phyloP scores from a whole-genome alignment of 2,888 invertebrate species.

The Tiliacea citrago region DNA sequence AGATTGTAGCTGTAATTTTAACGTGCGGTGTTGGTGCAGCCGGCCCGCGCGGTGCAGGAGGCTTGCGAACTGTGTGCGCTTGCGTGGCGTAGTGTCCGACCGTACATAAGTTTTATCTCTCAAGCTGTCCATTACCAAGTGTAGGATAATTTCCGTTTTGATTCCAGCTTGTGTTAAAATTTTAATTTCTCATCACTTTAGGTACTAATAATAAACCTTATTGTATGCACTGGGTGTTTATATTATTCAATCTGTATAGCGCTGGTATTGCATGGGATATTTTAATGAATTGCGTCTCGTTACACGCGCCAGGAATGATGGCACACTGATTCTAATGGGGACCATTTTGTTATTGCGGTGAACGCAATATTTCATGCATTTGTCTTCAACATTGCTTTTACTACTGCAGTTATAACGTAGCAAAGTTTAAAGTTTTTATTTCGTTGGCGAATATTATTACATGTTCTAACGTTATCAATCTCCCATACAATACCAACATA shows the following conservation, averaged over 20 bases:
- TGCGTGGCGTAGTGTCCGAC: constrained; percentile 61
- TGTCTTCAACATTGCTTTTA: constrained; percentile 32
- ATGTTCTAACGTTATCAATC: constrained; percentile 31
- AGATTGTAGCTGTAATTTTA: constrained; percentile 49
- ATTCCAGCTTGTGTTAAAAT: constrained; percentile 84
- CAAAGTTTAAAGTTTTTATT: constrained; percentile 7
- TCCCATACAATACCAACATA: constrained; percentile 56
- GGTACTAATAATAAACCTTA: constrained; percentile 83
- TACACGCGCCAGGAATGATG: constrained; percentile 18
- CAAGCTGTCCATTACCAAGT: constrained; percentile 78
- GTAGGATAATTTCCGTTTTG: constrained; percentile 80
- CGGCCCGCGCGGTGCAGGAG: constrained; percentile 5
- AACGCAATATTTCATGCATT: constrained; percentile 57
- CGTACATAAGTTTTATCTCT: constrained; percentile 60
- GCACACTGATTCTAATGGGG: constrained; percentile 53
- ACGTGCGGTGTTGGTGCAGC: constrained; percentile 32
- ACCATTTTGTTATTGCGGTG: constrained; percentile 61
- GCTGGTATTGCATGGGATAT: constrained; percentile 51
- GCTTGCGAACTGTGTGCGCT: constrained; percentile 60
- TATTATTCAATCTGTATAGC: constrained; percentile 75
- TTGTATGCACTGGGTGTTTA: constrained; percentile 88
- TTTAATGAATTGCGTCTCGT: constrained; percentile 6
- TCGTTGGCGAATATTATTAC: constrained; percentile 13
- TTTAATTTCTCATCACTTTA: constrained; percentile 79
- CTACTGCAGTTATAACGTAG: constrained; percentile 7